Evolutionary conservation across 2,113 vertebrate species (phyloP).

Genomic region (Bubalus kerabau): DNA sequence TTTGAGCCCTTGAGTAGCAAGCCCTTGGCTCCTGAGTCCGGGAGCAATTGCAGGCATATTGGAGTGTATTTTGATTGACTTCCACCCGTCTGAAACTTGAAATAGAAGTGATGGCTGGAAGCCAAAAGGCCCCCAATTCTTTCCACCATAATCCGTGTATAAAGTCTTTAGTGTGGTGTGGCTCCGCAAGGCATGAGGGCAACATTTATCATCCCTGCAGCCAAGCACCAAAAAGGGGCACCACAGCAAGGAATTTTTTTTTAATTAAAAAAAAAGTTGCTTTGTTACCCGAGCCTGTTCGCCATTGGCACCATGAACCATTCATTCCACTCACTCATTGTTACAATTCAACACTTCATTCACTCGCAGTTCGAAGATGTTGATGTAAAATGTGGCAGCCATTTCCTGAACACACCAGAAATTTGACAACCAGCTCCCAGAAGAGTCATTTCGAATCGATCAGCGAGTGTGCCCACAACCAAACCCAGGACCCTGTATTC

Average conservation of each 20-base stretch:
- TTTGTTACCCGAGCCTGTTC: background rate
- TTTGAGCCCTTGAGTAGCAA: background rate
- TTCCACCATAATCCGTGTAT: background rate
- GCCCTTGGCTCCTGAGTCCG: background rate
- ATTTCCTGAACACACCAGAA: slow-evolving; percentile 69
- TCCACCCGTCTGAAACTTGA: background rate
- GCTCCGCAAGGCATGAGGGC: background rate
- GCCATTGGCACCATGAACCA: background rate
- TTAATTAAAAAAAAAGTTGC: background rate
- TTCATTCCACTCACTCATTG: slow-evolving; percentile 21
- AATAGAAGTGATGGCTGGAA: background rate
- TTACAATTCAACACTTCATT: slow-evolving; percentile 54
- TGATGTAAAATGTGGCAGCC: slow-evolving; percentile 67
- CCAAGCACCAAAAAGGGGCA: background rate
- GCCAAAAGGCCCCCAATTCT: background rate
- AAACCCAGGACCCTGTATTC: background rate
- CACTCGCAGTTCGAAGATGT: slow-evolving; percentile 43
- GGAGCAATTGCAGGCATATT: background rate
- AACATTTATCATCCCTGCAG: background rate
- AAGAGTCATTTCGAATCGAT: slow-evolving; percentile 44
- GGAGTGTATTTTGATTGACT: background rate
- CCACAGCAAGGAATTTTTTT: background rate
- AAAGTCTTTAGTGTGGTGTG: background rate
- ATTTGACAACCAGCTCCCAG: slow-evolving; percentile 47
- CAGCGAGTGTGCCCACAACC: background rate